Evolutionary conservation across 2,113 vertebrate species (phyloP), one percentile per base, ranked within the genome.

Genomic region (Zosterops pallidus): DNA sequence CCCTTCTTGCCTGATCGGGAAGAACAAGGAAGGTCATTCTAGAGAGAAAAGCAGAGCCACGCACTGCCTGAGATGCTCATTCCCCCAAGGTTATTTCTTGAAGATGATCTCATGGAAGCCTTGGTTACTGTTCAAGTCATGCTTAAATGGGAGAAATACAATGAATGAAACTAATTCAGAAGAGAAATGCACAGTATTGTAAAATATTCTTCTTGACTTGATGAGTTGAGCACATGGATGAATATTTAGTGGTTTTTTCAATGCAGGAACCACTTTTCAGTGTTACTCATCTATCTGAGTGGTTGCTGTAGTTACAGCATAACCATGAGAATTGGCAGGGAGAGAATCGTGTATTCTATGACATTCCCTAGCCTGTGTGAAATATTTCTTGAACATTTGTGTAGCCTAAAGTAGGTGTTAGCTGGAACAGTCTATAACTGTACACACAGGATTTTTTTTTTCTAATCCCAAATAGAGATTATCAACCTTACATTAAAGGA

Each of bases 241-340:
- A 90, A 57, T 80, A 60, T 68, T 95, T 59, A 74, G 44, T 65
- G 14, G 17, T 47, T 22, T 88, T 56, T 77, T 52, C 59, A 70
- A 74, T 81, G 60, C 60, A 69, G 1, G 89, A 59, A 78, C n/a
- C 76, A 49, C 39, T 82, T 86, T 67, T 75, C 49, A 71, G 39
- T 29, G 33, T 92, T 96, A 81, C 56, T 94, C 78, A 74, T 94
- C 52, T 35, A 21, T 74, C 59, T 28, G 31, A 81, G 83, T 3
- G 11, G 83, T 95, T 96, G 90, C 95, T 94, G 92, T 95, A 95
- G 90, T 79, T 97, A 92, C 92, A 47, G 52, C 33, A 52, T 63
- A 89, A 78, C 46, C 82, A 19, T 57, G 83, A 84, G 56, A 92
- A 81, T 1, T 81, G 56, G 83, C 71, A 84, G 79, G 85, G 59